phyloP scores from a whole-genome alignment of 2,797 vertebrate species.

The Onychomys arenicola region DNA sequence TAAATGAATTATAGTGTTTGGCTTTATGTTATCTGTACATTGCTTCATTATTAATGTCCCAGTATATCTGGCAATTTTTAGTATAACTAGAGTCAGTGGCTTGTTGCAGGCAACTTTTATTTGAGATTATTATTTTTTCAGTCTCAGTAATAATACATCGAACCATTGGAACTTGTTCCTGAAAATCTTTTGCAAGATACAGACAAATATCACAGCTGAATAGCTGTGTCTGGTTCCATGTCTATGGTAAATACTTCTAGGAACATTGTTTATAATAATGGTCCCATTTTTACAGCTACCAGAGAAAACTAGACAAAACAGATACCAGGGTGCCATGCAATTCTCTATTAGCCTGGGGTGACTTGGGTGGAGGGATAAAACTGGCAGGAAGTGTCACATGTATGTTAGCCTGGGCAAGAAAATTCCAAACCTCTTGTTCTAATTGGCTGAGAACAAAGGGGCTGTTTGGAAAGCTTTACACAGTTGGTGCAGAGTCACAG shows the following conservation, averaged over 20 bases:
- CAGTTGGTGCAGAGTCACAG: not conserved
- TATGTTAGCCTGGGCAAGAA: not conserved
- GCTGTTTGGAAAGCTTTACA: not conserved
- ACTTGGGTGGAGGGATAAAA: not conserved
- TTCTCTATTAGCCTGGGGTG: not conserved
- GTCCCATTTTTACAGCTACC: not conserved
- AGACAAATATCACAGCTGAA: slow-evolving; percentile 43
- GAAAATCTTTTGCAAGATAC: slow-evolving; percentile 47
- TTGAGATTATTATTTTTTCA: slow-evolving; percentile 51
- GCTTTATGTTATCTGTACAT: slow-evolving; percentile 52
- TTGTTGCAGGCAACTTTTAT: slow-evolving; percentile 61
- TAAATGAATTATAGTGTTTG: slow-evolving; percentile 42
- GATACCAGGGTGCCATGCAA: not conserved
- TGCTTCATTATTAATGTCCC: slow-evolving; percentile 68
- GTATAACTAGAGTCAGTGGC: not conserved
- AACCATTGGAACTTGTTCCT: slow-evolving; percentile 20
- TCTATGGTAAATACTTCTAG: not conserved
- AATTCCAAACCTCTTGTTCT: not conserved
- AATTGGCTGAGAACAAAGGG: not conserved
- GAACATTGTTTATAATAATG: not conserved
- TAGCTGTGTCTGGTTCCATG: slow-evolving; percentile 10
- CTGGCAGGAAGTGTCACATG: not conserved
- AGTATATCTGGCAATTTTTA: slow-evolving; percentile 67
- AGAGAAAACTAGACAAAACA: not conserved
- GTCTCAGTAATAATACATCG: not conserved